Percentiles rank a stretch among this genome's conserved stretches.
phyloP scores from a whole-genome alignment of 2,888 invertebrate genomes.

The Poecilus cupreus region DNA sequence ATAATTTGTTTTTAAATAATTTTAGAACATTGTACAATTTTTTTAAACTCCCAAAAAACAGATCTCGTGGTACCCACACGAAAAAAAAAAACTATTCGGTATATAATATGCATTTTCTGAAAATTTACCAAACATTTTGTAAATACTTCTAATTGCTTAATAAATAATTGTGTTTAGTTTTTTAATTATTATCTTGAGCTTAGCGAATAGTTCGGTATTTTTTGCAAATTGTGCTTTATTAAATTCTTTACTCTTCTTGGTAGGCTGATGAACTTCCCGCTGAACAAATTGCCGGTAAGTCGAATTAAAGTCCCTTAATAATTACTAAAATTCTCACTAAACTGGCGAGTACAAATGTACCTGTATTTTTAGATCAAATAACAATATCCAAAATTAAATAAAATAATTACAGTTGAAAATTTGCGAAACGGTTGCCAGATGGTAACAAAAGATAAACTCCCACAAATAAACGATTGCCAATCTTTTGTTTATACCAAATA shows the following conservation, averaged over 20 bases:
- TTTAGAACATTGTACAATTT: no score
- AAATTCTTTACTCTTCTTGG: constrained; percentile 67
- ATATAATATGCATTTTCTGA: no score
- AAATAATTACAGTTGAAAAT: neutral
- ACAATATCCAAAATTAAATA: neutral
- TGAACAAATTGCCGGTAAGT: constrained; percentile 93
- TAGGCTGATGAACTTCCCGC: constrained; percentile 93
- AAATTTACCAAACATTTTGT: no score
- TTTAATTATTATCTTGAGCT: neutral
- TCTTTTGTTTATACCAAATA: constrained; percentile 21
- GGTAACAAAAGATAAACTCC: neutral
- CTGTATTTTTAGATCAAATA: neutral
- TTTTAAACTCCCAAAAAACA: no score
- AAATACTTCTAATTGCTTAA: no score
- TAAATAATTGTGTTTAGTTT: no score
- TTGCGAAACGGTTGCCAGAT: neutral
- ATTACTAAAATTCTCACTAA: neutral
- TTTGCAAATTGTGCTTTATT: no score
- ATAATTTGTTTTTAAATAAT: no score
- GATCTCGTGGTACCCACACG: neutral
- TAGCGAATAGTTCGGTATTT: no score
- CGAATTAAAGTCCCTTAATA: neutral
- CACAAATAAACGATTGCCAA: constrained; percentile 20
- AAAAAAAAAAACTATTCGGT: neutral
- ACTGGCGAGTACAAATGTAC: neutral